A percentile compares a stretch with the other conserved stretches of the same genome.
phyloP scores from a whole-genome alignment of 2,797 vertebrate genomes.

The Neosilurus mollespiculum region DNA sequence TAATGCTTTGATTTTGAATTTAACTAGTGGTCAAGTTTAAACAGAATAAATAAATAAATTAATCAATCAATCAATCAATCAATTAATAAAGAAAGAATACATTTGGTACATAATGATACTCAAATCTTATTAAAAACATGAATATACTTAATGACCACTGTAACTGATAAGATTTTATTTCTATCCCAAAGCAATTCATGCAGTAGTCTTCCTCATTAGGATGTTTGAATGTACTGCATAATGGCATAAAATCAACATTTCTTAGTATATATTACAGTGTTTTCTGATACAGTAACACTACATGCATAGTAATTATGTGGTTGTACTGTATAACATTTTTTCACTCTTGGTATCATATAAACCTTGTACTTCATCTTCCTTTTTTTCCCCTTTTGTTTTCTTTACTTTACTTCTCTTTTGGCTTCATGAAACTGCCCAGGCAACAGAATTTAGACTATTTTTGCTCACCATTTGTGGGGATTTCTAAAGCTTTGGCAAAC shows the following conservation, averaged over 20 bases:
- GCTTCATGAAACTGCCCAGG: background rate
- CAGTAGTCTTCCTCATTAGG: background rate
- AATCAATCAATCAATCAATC: background rate
- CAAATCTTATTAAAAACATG: background rate
- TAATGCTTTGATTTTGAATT: background rate
- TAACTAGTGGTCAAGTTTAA: no score
- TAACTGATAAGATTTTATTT: background rate
- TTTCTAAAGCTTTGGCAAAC: constrained; percentile 10
- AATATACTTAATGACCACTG: background rate
- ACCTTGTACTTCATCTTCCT: background rate
- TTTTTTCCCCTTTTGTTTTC: no score
- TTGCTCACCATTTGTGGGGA: background rate
- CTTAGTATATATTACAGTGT: background rate
- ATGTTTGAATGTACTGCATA: background rate
- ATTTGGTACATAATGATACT: background rate
- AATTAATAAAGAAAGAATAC: background rate
- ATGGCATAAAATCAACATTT: background rate
- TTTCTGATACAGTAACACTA: background rate
- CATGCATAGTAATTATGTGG: background rate
- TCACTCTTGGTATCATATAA: background rate
- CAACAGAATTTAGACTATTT: background rate
- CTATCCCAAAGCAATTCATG: background rate
- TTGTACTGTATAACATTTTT: background rate
- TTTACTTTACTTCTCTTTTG: no score
- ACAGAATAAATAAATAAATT: background rate